Evolutionary conservation across 2,113 vertebrate species (phyloP).

Genomic region (Colius striatus): DNA sequence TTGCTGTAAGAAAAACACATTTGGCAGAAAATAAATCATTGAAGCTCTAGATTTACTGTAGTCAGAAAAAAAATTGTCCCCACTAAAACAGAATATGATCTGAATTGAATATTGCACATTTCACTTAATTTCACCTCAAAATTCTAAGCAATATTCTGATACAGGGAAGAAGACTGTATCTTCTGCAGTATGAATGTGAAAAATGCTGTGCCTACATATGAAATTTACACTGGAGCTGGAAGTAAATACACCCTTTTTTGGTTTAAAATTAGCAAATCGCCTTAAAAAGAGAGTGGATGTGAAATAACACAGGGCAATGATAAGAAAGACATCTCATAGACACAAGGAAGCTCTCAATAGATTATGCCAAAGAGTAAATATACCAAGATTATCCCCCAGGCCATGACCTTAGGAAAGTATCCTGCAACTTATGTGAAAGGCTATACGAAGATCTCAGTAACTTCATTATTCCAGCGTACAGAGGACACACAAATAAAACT

Average conservation of each 20-base stretch:
- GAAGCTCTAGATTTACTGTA: background rate
- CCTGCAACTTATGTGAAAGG: background rate
- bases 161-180: background rate
- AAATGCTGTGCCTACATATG: background rate
- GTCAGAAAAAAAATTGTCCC: background rate
- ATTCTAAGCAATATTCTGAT: background rate
- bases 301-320: background rate
- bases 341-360: background rate
- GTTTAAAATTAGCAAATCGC: background rate
- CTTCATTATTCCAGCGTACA: background rate
- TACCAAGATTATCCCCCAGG: background rate
- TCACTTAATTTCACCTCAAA: background rate
- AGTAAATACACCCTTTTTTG: background rate
- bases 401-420: background rate
- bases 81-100: background rate
- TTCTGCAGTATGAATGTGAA: background rate
- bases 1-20: background rate
- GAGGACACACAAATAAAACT: background rate
- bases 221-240: background rate
- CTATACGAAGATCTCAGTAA: background rate
- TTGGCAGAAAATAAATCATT: background rate
- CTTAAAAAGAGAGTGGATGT: background rate
- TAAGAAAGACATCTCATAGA: background rate
- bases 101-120: background rate
- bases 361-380: background rate